Evolutionary conservation across 2,797 vertebrate genomes (phyloP).

Genomic region (Melanotaenia parkinsoni): DNA sequence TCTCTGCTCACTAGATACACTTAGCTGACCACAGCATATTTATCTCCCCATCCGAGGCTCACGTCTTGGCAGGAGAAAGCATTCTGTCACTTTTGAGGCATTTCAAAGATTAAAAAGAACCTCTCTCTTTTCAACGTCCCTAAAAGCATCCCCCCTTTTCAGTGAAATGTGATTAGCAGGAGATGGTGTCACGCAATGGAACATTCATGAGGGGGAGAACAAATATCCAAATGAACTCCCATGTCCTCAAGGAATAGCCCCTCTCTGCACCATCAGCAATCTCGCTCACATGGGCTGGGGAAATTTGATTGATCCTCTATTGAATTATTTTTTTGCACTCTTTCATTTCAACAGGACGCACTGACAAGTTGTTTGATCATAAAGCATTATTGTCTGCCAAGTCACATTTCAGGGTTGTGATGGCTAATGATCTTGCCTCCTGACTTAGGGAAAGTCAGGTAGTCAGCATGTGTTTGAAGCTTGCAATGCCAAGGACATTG

Average conservation of each 20-base stretch:
- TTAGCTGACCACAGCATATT: slow-evolving; percentile 99
- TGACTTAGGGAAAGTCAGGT: slow-evolving; percentile 84
- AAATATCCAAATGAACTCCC: slow-evolving; percentile 89
- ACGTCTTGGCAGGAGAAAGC: slow-evolving; percentile 99
- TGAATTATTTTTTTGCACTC: slow-evolving; percentile 87
- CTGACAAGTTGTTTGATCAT: slow-evolving; percentile 90
- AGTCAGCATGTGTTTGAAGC: slow-evolving; percentile 89
- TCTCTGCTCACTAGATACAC: slow-evolving; percentile 99
- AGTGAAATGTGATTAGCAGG: slow-evolving; percentile 98
- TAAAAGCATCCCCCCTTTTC: slow-evolving; percentile 88
- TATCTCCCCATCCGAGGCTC: slow-evolving; percentile 98
- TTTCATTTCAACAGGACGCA: slow-evolving; percentile 85
- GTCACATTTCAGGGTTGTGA: slow-evolving; percentile 86
- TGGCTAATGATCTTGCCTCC: slow-evolving; percentile 88
- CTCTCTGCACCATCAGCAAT: slow-evolving; percentile 88
- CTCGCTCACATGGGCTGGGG: slow-evolving; percentile 82
- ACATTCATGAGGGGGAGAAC: slow-evolving; percentile 90
- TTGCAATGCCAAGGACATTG: slow-evolving; percentile 81
- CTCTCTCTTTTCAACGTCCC: slow-evolving; percentile 99
- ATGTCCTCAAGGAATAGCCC: slow-evolving; percentile 89
- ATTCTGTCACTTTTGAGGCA: slow-evolving; percentile 99
- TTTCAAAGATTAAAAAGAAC: slow-evolving; percentile 99
- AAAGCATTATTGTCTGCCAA: slow-evolving; percentile 88
- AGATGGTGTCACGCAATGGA: slow-evolving; percentile 94
- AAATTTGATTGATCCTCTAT: slow-evolving; percentile 89